Conservation (phyloP, 2,888 invertebrate genomes). For the Odontothrips loti region DNA sequence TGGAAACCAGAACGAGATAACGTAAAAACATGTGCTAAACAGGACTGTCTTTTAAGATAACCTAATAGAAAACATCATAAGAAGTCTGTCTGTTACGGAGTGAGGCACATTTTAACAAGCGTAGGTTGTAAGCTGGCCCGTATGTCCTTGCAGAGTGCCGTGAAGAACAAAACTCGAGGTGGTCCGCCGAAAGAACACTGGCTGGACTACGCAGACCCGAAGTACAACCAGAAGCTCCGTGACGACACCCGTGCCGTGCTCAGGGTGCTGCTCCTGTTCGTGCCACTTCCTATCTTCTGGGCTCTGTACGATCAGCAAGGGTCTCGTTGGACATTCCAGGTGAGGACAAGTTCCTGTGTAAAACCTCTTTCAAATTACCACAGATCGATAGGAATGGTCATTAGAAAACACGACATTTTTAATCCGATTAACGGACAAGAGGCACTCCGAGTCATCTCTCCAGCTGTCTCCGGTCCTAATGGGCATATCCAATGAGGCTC, state of each 20-base stretch:
- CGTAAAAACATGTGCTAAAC: too few relatives aligned
- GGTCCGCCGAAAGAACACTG: slow-evolving; percentile 56
- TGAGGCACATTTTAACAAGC: too few relatives aligned
- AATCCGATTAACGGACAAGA: too few relatives aligned
- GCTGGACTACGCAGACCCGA: slow-evolving; percentile 65
- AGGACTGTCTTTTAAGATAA: too few relatives aligned
- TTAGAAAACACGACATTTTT: too few relatives aligned
- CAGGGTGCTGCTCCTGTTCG: slow-evolving; percentile 62
- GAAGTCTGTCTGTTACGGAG: too few relatives aligned
- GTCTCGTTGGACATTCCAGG: slow-evolving; percentile 75
- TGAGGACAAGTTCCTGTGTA: slow-evolving; percentile 41
- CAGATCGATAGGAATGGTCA: too few relatives aligned
- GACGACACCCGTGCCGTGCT: slow-evolving; percentile 66
- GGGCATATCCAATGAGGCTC: too few relatives aligned
- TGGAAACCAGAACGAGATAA: too few relatives aligned
- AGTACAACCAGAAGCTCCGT: slow-evolving; percentile 60
- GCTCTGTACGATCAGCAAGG: slow-evolving; percentile 79
- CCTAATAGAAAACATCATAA: too few relatives aligned
- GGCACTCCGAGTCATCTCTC: slow-evolving; percentile 21
- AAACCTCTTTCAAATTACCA: too few relatives aligned
- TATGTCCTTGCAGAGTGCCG: slow-evolving; percentile 52
- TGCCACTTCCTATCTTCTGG: slow-evolving; percentile 79
- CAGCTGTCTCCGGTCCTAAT: neutral
- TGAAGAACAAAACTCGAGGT: slow-evolving; percentile 44
- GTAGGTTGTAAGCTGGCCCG: too few relatives aligned